Evolutionary conservation across 2,797 vertebrate genomes (phyloP), one percentile per base, ranked within the genome.

Genomic region (Pagetopsis macropterus): DNA sequence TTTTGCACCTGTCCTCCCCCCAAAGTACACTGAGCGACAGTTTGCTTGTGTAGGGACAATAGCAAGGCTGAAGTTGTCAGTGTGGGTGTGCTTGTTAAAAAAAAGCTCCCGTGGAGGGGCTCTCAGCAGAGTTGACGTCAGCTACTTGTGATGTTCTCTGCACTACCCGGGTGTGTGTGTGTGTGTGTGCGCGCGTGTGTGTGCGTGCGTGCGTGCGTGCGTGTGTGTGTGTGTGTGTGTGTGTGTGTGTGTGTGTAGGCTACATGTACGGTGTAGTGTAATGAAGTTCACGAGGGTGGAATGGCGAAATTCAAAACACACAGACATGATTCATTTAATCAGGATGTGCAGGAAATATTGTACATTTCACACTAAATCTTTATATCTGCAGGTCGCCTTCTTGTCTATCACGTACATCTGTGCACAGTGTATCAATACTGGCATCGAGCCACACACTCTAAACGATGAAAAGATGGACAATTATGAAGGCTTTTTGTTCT

Each of bases 11-110:
- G 74, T 78, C 68, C 68, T 83, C 77, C 83, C 80, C 72, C 59
- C 59, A 41, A 67, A 85, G 64, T 5, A 5, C 61, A 40, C 33
- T 72, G 85, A 86, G 61, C 81, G 89, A 85, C 84, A 80, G 76
- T 81, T 72, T 65, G 84, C 83, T 79, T 74, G 76, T 87, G 84
- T 84, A 87, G 86, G 87, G 87, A 90, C 88, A 91, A 87, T 85
- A 74, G 89, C 81, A 48, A 50, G 79, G 86, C 83, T 90, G 86
- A 83, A 87, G 88, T 89, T 88, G 85, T 85, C 88, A 86, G 87
- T 82, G 90, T 92, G 88, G 91, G 92, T 69, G 89, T 62, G 76
- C 89, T 89, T 89, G 88, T 87, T 90, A 79, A 91, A 90, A 90
- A 87, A 73, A 70, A 80, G 75, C 84, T 81, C 70, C 79, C 37